phyloP scores from a whole-genome alignment of 2,797 vertebrate genomes.

The Tolypeutes matacus region DNA sequence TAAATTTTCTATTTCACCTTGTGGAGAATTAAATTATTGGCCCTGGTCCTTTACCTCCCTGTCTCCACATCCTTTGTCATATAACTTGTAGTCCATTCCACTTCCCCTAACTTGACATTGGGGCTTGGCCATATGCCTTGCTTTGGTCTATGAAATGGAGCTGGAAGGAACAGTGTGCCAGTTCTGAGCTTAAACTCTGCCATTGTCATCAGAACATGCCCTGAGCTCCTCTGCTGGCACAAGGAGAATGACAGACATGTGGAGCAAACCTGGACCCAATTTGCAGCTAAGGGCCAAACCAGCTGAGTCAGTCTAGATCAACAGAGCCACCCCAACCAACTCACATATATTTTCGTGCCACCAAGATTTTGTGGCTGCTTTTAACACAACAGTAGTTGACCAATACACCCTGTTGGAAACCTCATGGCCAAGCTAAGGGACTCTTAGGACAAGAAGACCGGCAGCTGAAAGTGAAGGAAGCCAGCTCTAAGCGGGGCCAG shows the following conservation, averaged over 20 bases:
- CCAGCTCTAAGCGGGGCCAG: not conserved
- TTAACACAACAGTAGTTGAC: slow-evolving; percentile 52
- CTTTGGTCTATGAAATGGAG: not conserved
- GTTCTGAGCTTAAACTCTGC: slow-evolving; percentile 33
- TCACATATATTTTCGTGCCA: not conserved
- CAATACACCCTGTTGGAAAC: not conserved
- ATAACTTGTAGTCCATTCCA: not conserved
- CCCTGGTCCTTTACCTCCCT: not conserved
- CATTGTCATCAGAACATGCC: not conserved
- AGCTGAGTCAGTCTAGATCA: not conserved
- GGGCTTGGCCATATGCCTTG: not conserved
- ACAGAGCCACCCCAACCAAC: not conserved
- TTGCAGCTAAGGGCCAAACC: not conserved
- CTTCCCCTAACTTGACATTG: slow-evolving; percentile 37
- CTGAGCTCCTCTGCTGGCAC: not conserved
- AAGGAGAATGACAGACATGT: not conserved
- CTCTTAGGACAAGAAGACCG: not conserved
- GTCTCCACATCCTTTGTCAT: not conserved
- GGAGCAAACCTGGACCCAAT: slow-evolving; percentile 11
- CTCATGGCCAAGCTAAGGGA: not conserved
- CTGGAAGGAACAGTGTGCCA: not conserved
- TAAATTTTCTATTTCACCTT: slow-evolving; percentile 24
- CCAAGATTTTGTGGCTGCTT: not conserved
- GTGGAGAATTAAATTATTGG: slow-evolving; percentile 8
- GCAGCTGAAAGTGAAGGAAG: slow-evolving; percentile 17